These are phyloP conservation scores for Euclidia mi DNA, from an alignment of 2,888 invertebrate species.

Conservation along the genomic window DNA sequence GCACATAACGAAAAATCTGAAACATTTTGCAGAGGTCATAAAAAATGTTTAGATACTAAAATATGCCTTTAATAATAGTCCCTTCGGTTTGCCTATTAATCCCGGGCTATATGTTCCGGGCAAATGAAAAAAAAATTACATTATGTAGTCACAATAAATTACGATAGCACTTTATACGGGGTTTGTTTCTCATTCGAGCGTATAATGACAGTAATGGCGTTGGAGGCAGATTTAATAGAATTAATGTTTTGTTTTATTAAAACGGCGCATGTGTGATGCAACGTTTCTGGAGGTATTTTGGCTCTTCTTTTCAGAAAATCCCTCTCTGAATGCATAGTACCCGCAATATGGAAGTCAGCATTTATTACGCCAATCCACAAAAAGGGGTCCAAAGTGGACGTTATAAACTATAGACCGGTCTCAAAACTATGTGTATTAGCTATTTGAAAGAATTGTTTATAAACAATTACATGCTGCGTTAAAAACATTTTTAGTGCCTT, in stretches of 20 bases:
- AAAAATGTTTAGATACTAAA: slow-evolving; percentile 54
- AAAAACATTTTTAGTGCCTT: no score
- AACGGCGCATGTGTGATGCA: slow-evolving; percentile 4
- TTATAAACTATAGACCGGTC: no score
- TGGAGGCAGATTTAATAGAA: slow-evolving; percentile 20
- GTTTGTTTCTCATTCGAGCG: slow-evolving; percentile 29
- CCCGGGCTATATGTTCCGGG: slow-evolving; percentile 30
- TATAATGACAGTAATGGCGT: slow-evolving; percentile 29
- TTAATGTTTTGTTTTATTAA: slow-evolving; percentile 24
- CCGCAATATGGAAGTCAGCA: no score
- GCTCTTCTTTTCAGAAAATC: no score
- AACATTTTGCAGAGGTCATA: slow-evolving; percentile 46
- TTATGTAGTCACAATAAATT: slow-evolving; percentile 46
- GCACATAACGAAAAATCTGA: slow-evolving; percentile 36
- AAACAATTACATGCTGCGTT: no score
- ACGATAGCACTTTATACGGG: slow-evolving; percentile 37
- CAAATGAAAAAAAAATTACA: slow-evolving; percentile 55
- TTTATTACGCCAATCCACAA: no score
- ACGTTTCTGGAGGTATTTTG: not conserved
- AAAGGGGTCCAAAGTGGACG: no score
- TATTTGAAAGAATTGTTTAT: no score
- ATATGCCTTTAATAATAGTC: slow-evolving; percentile 56
- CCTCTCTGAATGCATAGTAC: not conserved
- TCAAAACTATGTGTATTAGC: no score
- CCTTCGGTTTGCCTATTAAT: slow-evolving; percentile 51